phyloP scores from a whole-genome alignment of 2,888 invertebrate species.

The Dicyrtomina minuta region DNA sequence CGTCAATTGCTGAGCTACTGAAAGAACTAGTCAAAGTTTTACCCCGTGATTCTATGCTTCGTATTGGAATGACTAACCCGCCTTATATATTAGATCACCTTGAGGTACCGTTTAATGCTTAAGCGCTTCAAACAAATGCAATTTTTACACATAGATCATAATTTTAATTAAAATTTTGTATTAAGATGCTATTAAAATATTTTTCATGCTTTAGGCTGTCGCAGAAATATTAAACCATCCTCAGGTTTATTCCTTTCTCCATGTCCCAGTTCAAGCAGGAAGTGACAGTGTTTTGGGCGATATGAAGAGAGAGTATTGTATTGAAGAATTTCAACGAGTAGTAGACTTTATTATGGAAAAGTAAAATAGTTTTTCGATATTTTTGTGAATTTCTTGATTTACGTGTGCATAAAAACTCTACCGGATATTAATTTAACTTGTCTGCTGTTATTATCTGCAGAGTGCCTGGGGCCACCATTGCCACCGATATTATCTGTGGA shows the following conservation, averaged over 20 bases:
- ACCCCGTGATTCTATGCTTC: slow-evolving; percentile 60
- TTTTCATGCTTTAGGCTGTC: slow-evolving; percentile 68
- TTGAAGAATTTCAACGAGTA: slow-evolving; percentile 84
- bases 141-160: background rate
- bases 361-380: slow-evolving; percentile 57
- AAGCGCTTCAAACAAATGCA: no score
- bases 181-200: background rate
- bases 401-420: slow-evolving; percentile 17
- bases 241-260: slow-evolving; percentile 90
- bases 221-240: slow-evolving; percentile 83
- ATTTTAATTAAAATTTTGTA: background rate
- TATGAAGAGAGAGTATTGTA: slow-evolving; percentile 93
- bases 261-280: slow-evolving; percentile 97
- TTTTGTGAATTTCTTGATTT: slow-evolving; percentile 4
- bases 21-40: slow-evolving; percentile 74
- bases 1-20: slow-evolving; percentile 80
- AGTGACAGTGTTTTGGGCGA: slow-evolving; percentile 89
- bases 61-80: slow-evolving; percentile 92
- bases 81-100: slow-evolving; percentile 96
- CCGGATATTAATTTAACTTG: background rate
- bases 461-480: slow-evolving; percentile 87
- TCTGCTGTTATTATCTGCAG: slow-evolving; percentile 58
- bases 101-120: slow-evolving; percentile 60
- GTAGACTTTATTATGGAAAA: slow-evolving; percentile 76
- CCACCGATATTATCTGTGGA: slow-evolving; percentile 97